Evolutionary conservation across 1,140 invertebrate genomes (phyloP).

Genomic region (Drosophila oshimai): DNA sequence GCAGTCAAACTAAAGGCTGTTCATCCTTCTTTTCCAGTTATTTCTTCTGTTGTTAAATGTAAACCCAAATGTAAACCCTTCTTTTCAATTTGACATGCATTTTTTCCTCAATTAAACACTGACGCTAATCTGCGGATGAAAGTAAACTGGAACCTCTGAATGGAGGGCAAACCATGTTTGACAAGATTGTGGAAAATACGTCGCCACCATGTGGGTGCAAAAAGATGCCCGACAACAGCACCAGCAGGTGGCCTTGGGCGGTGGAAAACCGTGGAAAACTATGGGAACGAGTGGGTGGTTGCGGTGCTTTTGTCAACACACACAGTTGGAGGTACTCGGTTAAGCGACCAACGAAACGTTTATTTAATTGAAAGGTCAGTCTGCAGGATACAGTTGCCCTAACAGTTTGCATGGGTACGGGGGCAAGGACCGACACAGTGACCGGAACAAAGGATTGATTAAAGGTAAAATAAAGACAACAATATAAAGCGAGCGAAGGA

Average conservation of each 20-base stretch:
- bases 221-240: conserved; percentile 14
- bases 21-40: too few species aligned
- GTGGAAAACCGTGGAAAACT: neutral
- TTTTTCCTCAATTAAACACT: too few species aligned
- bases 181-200: conserved; percentile 7
- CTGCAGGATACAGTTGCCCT: conserved; percentile 14
- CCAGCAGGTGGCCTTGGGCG: conserved; percentile 29
- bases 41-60: too few species aligned
- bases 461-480: neutral
- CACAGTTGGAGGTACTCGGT: conserved; percentile 10
- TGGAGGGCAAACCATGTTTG: conserved; percentile 10
- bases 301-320: neutral
- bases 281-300: neutral
- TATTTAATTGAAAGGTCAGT: conserved; percentile 42
- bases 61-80: too few species aligned
- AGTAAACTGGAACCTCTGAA: neutral
- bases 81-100: too few species aligned
- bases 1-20: too few species aligned
- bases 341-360: conserved; percentile 28
- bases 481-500: neutral
- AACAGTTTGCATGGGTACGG: conserved; percentile 2
- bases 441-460: conserved; percentile 34
- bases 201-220: conserved; percentile 19
- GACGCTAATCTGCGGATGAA: neutral
- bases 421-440: neutral